phyloP scores from a whole-genome alignment of 2,797 vertebrate genomes.

The Threskiornis aethiopicus region DNA sequence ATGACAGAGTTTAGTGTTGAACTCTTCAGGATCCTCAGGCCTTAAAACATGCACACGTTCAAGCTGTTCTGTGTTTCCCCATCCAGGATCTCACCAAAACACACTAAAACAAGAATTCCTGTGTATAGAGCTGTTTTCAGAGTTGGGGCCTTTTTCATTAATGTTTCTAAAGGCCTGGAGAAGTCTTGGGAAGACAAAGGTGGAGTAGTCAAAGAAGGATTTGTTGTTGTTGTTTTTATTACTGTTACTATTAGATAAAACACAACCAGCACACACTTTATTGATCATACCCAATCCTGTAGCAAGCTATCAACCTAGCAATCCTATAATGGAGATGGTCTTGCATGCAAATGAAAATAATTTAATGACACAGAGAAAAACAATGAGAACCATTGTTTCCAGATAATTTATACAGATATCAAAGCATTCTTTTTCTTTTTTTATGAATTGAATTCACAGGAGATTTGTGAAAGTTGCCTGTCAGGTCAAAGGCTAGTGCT shows the following conservation, averaged over 20 bases:
- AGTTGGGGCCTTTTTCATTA: not conserved
- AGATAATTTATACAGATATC: slow-evolving; percentile 40
- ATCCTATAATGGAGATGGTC: not conserved
- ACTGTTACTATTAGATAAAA: not conserved
- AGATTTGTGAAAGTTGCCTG: slow-evolving; percentile 50
- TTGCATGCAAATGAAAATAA: not conserved
- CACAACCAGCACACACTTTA: not conserved
- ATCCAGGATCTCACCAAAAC: not conserved
- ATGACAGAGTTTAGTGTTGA: not conserved
- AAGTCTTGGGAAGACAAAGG: not conserved
- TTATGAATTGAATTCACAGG: slow-evolving; percentile 33
- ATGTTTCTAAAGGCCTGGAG: not conserved
- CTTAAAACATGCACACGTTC: not conserved
- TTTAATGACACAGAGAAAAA: slow-evolving; percentile 17
- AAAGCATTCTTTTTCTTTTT: not conserved
- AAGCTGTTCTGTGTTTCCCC: not conserved
- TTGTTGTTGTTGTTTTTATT: not conserved
- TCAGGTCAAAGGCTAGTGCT: slow-evolving; percentile 64
- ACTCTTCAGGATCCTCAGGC: not conserved
- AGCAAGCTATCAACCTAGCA: not conserved
- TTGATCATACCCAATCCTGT: not conserved
- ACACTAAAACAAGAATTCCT: not conserved
- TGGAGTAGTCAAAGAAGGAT: not conserved
- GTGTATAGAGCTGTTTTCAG: not conserved
- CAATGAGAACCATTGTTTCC: slow-evolving; percentile 11